phyloP scores from a whole-genome alignment of 2,888 invertebrate genomes.

The Phania funesta region DNA sequence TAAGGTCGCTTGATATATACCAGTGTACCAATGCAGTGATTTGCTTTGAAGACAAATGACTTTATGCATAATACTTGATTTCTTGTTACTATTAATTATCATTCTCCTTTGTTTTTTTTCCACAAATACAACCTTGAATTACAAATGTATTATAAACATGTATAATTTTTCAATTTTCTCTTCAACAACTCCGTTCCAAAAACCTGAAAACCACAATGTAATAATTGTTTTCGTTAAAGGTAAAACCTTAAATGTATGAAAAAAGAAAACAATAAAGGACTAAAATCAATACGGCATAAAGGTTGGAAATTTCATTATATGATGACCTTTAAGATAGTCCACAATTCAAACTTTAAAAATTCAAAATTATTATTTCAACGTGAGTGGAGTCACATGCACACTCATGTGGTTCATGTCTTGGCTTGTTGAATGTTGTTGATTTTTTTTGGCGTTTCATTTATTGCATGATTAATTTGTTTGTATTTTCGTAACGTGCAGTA shows the following conservation, averaged over 20 bases:
- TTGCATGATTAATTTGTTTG: constrained; percentile 44
- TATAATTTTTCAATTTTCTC: constrained; percentile 43
- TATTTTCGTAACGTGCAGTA: constrained; percentile 34
- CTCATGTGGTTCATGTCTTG: not conserved
- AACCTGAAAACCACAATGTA: constrained; percentile 50
- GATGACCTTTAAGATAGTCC: constrained; percentile 32
- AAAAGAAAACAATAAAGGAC: constrained; percentile 37
- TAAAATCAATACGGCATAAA: constrained; percentile 38
- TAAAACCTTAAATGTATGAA: not conserved
- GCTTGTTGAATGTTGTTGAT: not conserved
- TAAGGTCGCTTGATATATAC: not conserved
- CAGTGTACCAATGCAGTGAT: not conserved
- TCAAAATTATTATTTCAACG: not conserved
- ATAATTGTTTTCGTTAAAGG: constrained; percentile 34
- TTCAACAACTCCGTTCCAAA: constrained; percentile 13
- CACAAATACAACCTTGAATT: constrained; percentile 37
- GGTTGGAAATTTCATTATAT: constrained; percentile 23
- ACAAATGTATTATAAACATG: not conserved
- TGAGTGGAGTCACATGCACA: not conserved
- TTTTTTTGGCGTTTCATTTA: constrained; percentile 5
- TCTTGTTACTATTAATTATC: not conserved
- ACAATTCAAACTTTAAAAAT: not conserved
- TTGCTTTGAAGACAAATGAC: not conserved
- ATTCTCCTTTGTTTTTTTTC: not conserved
- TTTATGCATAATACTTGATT: constrained; percentile 21